phyloP scores from a whole-genome alignment of 2,797 vertebrate genomes.

The Ctenosaura bakeri region DNA sequence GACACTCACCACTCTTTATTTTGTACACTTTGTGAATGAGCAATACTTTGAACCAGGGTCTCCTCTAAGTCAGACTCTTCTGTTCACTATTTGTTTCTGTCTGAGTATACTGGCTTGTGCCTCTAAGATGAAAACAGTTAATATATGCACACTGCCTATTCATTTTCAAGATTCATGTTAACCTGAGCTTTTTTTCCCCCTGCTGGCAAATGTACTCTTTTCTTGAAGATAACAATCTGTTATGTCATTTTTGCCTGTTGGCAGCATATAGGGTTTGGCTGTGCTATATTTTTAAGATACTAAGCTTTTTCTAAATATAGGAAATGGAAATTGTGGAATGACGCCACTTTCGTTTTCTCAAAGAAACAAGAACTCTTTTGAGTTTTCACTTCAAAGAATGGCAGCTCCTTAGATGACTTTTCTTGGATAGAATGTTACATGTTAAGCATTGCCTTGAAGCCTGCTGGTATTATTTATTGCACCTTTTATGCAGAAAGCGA shows the following conservation, averaged over 20 bases:
- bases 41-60: not conserved
- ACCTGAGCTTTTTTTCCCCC: not conserved
- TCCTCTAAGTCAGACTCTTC: not conserved
- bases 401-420: not conserved
- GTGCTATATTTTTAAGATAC: conserved; percentile 44
- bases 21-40: not conserved
- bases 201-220: conserved; percentile 21
- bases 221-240: conserved; percentile 42
- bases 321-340: conserved; percentile 20
- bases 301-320: conserved; percentile 10
- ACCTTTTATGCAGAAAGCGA: not conserved
- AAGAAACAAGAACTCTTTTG: not conserved
- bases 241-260: conserved; percentile 34
- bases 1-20: not conserved
- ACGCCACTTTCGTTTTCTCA: not conserved
- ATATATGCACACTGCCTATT: not conserved
- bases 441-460: conserved; percentile 1
- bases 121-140: not conserved
- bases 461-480: not conserved
- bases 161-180: conserved; percentile 35
- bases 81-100: not conserved
- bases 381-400: conserved; percentile 4
- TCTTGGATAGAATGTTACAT: not conserved
- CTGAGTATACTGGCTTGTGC: not conserved
- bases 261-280: conserved; percentile 29